A percentile compares a stretch with the other conserved stretches of the same genome.
These are phyloP conservation scores for Porites evermanni DNA, from an alignment of 92 coral and sea anemone species.

Conservation along the genomic window DNA sequence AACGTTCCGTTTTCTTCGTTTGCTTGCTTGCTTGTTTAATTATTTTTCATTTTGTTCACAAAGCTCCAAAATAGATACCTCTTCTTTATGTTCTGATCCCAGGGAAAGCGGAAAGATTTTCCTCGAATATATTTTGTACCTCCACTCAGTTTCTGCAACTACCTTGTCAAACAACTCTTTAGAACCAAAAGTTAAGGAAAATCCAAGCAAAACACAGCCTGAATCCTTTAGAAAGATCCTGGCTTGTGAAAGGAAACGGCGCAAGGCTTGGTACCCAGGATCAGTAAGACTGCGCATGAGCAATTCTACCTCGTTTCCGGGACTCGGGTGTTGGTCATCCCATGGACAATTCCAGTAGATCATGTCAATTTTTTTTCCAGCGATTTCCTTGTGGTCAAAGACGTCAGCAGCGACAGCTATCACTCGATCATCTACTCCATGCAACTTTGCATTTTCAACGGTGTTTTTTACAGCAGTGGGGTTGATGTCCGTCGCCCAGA, in stretches of 20 bases:
- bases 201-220: neutral
- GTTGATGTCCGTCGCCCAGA: neutral
- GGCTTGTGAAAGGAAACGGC: neutral
- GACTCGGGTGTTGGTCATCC: neutral
- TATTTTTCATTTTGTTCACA: neutral
- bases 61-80: neutral
- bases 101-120: neutral
- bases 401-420: neutral
- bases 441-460: neutral
- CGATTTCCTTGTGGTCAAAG: neutral
- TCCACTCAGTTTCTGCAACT: neutral
- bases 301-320: neutral
- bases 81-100: neutral
- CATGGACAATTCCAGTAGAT: neutral
- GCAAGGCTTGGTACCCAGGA: neutral
- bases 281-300: neutral
- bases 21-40: no score
- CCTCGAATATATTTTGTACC: neutral
- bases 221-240: neutral
- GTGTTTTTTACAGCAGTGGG: neutral
- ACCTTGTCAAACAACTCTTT: neutral
- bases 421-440: neutral
- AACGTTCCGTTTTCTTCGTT: no score
- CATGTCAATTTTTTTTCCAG: neutral
- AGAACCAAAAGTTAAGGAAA: neutral